Evolutionary conservation across 2,797 vertebrate genomes (phyloP), one percentile per base, ranked within the genome.

Genomic region (Silurus lanzhouensis): DNA sequence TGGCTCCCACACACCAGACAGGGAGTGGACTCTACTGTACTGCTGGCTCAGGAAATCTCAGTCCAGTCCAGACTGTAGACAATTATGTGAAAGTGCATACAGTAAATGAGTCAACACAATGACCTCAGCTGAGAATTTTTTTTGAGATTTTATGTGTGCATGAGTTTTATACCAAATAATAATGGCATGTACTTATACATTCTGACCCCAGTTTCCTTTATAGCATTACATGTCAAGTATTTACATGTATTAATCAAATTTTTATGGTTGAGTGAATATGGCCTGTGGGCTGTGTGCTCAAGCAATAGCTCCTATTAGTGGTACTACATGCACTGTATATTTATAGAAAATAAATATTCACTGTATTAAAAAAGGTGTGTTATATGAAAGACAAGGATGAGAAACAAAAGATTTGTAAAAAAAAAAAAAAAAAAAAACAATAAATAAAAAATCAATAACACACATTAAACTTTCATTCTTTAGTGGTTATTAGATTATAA

Each of bases 1-100:
- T 92, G 91, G 89, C 76, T 84, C 89, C 86, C 84, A 78, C 67
- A 84, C 46, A 81, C 75, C 27, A 64, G 60, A 64, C 55, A 68
- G 63, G 44, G 61, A 83, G 67, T 55, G 57, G 57, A 86, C 55
- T 71, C 87, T 88, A 67, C 38, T 74, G 63, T 74, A 83, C 76
- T 85, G 84, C 86, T 87, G 83, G 89, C 84, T 72, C 79, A 83
- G 83, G 84, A 46, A 60, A 77, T 77, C 82, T 79, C 58, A 74
- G 66, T n/a, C 75, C 58, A 74, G 66, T n/a, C 75, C 55, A 81
- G 9, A 64, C 63, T 79, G 55, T 38, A 58, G 19, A 57, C 44
- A 44, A 60, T 52, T 7, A 52, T 52, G 27, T 58, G 27, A 52
- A 72, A 57, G 44, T 48, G 70, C 31, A 60, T 70, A 5, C 1